Base-by-base conservation (phyloP, 2,888 invertebrate genomes). In the Drosophila multiciliata region DNA sequence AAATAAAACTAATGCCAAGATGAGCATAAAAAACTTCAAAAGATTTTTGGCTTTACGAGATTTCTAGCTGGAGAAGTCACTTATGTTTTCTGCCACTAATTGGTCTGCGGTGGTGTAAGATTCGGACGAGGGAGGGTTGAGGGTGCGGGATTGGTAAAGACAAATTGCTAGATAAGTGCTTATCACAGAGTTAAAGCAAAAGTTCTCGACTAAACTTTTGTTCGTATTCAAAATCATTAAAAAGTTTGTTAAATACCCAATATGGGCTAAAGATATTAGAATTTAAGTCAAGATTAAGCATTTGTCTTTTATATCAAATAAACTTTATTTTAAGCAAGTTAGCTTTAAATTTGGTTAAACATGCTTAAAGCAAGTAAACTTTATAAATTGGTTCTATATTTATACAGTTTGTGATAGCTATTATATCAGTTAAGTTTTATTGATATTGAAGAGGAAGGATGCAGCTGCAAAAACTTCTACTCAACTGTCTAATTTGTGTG, bases 91-190 rank as follows among this genome's bases (percentile, higher is more conserved):
- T 57, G 42, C 50, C 52, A 75, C 75, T 78, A 78, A 78, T 79
- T 78, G 78, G 78, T 79, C 71, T 79, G 78, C 67, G 78, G 80
- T 57, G 66, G 57, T 45, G 49, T 23, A 5, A 20, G 38, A 36
- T 35, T 26, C 32, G 26, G 42, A 23, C 40, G n/a, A 17, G 32
- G n/a, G 38, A 35, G 23, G 42, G 15, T 29, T 20, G 17, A 38
- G 23, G 26, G 26, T 5, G 8, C 9, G 5, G n/a, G 6, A 26
- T 11, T 7, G 8, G 35, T 29, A 32, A 33, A 45, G 48, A 58
- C 74, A 66, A 77, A 70, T 76, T 76, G 57, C 38, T 73, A 49
- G 76, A 66, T 77, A 77, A 77, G 79, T 70, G 36, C 67, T 67
- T 59, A 63, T 32, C 66, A 75, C 15, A 15, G 15, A 15, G 49